These are phyloP conservation scores for Otocyon megalotis DNA, from an alignment of 2,113 vertebrate species.

Conservation along the genomic window DNA sequence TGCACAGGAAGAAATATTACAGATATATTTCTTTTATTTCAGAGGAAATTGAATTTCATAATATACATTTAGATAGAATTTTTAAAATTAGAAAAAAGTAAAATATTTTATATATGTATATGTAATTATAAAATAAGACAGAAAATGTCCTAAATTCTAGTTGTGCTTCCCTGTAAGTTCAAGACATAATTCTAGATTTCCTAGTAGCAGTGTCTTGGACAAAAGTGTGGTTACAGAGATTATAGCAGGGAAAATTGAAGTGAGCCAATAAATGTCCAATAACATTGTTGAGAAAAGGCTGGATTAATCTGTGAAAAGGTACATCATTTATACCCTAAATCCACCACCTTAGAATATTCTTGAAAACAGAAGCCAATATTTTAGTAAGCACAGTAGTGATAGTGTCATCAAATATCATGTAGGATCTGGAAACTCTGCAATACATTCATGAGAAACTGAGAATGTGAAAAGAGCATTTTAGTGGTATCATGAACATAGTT, in stretches of 20 bases:
- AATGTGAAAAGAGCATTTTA: neutral
- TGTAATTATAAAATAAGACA: neutral
- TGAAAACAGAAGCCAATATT: neutral
- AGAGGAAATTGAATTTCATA: neutral
- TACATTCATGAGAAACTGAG: neutral
- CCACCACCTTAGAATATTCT: neutral
- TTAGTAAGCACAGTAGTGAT: too few species aligned
- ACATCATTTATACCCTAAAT: neutral
- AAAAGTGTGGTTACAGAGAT: neutral
- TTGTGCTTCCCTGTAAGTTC: neutral
- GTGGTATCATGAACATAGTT: neutral
- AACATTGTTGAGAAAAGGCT: neutral
- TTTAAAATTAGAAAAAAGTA: neutral
- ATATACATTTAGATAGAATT: neutral
- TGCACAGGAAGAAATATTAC: neutral
- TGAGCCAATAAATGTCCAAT: neutral
- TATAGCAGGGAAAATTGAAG: neutral
- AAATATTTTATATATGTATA: neutral
- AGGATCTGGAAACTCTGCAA: neutral
- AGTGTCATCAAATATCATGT: neutral
- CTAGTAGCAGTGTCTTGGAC: neutral
- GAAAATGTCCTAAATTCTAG: neutral
- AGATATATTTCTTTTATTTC: constrained; percentile 3
- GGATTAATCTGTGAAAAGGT: neutral
- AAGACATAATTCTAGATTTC: neutral